These are phyloP conservation scores for Ailurus styani DNA, from an alignment of 2,113 vertebrate species.

Conservation along the genomic window DNA sequence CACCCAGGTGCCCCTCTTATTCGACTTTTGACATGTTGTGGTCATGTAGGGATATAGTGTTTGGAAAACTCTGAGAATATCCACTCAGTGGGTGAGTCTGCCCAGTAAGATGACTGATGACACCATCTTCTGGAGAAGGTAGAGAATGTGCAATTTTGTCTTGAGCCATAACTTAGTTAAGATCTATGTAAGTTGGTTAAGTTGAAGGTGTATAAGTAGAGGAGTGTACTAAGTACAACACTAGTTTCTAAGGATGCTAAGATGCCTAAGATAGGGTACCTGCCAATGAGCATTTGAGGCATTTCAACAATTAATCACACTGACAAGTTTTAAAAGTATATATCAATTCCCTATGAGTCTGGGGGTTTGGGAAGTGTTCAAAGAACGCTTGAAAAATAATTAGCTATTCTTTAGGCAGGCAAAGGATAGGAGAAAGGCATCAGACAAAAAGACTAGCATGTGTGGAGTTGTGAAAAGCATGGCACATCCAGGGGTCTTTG, in stretches of 20 bases:
- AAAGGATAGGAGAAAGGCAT: not conserved
- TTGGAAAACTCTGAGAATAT: not conserved
- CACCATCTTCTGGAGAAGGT: not conserved
- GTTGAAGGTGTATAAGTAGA: not conserved
- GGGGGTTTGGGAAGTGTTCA: not conserved
- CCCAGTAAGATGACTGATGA: not conserved
- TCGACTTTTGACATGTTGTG: not conserved
- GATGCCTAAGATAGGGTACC: not conserved
- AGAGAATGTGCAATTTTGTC: not conserved
- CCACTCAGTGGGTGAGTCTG: not conserved
- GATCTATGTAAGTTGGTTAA: not conserved
- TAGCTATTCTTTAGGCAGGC: not conserved
- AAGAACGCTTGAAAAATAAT: constrained; percentile 14
- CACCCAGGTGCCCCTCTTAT: no score
- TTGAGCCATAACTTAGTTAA: not conserved
- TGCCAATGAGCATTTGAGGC: not conserved
- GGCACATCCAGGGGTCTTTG: not conserved
- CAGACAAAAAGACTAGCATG: not conserved
- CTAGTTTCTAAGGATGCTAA: not conserved
- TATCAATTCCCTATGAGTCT: not conserved
- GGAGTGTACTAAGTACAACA: not conserved
- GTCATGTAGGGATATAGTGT: not conserved
- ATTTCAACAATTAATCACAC: not conserved
- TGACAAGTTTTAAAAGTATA: not conserved
- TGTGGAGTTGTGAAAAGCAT: not conserved